Base-by-base conservation (phyloP, 2,797 vertebrate species). In the Valencia hispanica region DNA sequence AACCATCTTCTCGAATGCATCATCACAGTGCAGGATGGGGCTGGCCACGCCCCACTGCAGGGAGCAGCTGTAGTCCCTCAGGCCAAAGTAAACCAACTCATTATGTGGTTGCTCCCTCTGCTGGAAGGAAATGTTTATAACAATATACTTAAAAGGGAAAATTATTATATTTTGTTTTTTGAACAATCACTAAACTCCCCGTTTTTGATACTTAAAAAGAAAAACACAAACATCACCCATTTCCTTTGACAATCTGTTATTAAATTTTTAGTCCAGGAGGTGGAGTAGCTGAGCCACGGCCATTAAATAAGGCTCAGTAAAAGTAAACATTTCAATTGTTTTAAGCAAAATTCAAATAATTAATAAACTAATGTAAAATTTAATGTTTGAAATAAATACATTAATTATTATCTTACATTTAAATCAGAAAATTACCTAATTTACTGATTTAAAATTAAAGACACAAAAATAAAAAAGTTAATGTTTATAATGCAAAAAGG, bases 1-100 rank as follows among this genome's bases (percentile, higher is more conserved):
- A 88, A 98, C 98, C 98, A 99, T 99, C 93, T 97, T 98, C 94
- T 99, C 98, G 83, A 98, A 99, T 0, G 98, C 97, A 78, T 99
- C 97, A 50, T 99, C 98, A 81, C 97, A 99, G 82, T 97, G 96
- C 81, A 99, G 89, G 74, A 99, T 97, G 27, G 98, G 98, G 87
- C 97, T 99, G 69, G 97, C 97, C 88, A 99, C 95, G 43, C 97
- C 98, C 98, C 98, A 99, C 79, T 98, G 97, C 78, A 99, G 94
- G 51, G 97, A 99, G 84, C 94, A 96, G 94, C 97, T 97, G 93
- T 98, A 99, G 89, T 99, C 96, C 76, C 95, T 96, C 91, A 99
- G 93, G 72, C 98, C 98, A 53, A 99, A 99, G 93, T 99, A 99
- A 6, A 97, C 75, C 84, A 97, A 93, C 68, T 97, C 96, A 55